Base-by-base conservation (phyloP, 2,888 invertebrate species). In the Tinea trinotella region DNA sequence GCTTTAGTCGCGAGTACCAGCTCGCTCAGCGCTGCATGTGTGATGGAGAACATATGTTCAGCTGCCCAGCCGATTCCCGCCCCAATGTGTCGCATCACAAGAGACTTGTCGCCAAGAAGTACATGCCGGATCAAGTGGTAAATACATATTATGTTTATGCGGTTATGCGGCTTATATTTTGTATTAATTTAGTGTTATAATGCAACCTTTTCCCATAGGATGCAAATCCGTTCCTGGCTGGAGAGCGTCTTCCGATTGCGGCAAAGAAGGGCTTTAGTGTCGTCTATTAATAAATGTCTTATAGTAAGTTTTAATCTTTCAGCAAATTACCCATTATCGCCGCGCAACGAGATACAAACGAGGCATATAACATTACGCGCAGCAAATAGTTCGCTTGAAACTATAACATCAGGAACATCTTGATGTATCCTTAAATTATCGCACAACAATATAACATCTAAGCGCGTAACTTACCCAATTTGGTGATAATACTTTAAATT, bases 31-130 rank as follows among this genome's bases (percentile, higher is more conserved):
- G 96, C 58, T 99, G 99, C 74, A 96, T 98, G 91, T 99, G 99
- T 64, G 99, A 99, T 72, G 92, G 93, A 10, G 99, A 99, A 68
- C 99, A 99, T 80, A 99, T 97, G 96, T 93, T 97, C 73, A 93
- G 93, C 71, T 98, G 98, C 72, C 92, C 94, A 0, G 88, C 89
- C 1, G 84, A 83, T 40, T 68, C 84, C 19, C 73, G 82, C 15
- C 63, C 75, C 1, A 74, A 77, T 35, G 64, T 94, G 56, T 84
- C 87, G 52, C 89, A 90, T 62, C 92, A 91, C 71, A 92, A 91
- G 74, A 90, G 88, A 63, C 77, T 92, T 62, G 92, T 93, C 24
- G 92, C 93, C 1, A 94, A 94, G 85, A 94, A 93, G 70, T 92
- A 88, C 62, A 90, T 90, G 60, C 86, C 87, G n/a, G 74, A 79